Evolutionary conservation across 2,113 vertebrate genomes (phyloP), one percentile per base, ranked within the genome.

Genomic region (Neomonachus schauinslandi): DNA sequence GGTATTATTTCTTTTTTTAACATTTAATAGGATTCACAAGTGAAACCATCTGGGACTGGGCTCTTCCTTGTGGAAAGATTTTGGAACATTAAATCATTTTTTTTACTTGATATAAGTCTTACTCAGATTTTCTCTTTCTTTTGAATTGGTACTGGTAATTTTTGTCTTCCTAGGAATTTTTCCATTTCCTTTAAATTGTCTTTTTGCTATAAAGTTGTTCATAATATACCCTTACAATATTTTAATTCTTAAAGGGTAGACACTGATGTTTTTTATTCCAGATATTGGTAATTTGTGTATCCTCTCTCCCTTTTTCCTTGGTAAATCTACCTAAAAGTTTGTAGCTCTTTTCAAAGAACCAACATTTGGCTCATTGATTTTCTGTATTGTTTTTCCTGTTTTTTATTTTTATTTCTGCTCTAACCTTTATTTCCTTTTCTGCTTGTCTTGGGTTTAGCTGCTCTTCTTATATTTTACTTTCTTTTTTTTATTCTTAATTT

Each of bases 341-440:
- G 55, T 76, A n/a, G 3, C 72, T 76, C 49, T 55, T 55, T 87
- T 69, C 33, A 80, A 92, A 95, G 39, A 63, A 61, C 16, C 13
- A 61, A 61, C 4, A 84, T 63, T 53, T 53, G 8, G 14, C 36
- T 76, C 33, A 49, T 16, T 77, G 18, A 39, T 81, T 92, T 59
- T 81, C 36, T 84, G 5, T 61, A 51, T 42, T 85, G 14, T 16
- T 57, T 74, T 74, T 77, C 74, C 42, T 63, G 65, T 28, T 55
- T 42, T 88, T n/a, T 65, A 55, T 87, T 80, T 77, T 81, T 26
- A 63, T 72, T 92, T 96, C 42, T 92, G 2, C 33, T 86, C 15
- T 63, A 69, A 79, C 84, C 22, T 85, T 85, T 95, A 81, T 83
- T 95, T 81, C 85, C 13, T 59, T 24, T 77, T 95, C 39, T 55